Evolutionary conservation across 2,888 invertebrate genomes (phyloP).

Genomic region (Lithophane ornitopus): DNA sequence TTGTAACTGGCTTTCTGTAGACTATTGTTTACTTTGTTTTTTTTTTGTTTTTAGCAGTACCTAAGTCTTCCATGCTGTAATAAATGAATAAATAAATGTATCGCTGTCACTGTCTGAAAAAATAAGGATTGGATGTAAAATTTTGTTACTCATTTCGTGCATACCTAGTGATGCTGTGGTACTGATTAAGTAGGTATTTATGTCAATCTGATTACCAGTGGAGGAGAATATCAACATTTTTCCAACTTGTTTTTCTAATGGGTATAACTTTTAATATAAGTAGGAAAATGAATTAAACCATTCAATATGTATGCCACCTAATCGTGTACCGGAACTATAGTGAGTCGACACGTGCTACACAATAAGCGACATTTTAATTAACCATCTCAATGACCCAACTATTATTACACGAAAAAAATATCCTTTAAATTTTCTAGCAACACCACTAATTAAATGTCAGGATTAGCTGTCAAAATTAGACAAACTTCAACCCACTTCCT

Average conservation of each 20-base stretch:
- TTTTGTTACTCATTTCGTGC: too few relatives aligned
- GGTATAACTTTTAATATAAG: background rate
- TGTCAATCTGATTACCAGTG: too few relatives aligned
- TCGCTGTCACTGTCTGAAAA: too few relatives aligned
- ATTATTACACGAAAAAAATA: slow-evolving; percentile 48
- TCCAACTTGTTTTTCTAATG: too few relatives aligned
- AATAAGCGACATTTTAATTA: slow-evolving; percentile 57
- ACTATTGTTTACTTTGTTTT: background rate
- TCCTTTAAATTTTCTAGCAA: slow-evolving; percentile 67
- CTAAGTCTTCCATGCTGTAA: too few relatives aligned
- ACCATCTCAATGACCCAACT: slow-evolving; percentile 54
- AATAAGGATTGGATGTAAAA: too few relatives aligned
- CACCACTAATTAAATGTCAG: slow-evolving; percentile 80
- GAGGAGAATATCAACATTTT: too few relatives aligned
- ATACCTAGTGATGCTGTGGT: too few relatives aligned
- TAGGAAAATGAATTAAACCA: background rate
- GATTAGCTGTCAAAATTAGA: slow-evolving; percentile 74
- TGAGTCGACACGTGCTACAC: slow-evolving; percentile 17
- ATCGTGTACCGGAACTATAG: slow-evolving; percentile 3
- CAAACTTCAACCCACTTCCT: slow-evolving; percentile 71
- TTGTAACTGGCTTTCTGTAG: background rate
- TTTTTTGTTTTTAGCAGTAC: too few relatives aligned
- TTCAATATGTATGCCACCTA: background rate
- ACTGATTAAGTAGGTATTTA: too few relatives aligned
- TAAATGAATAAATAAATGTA: too few relatives aligned